These are phyloP conservation scores for Eupeodes latifasciatus DNA, from an alignment of 2,888 invertebrate species.

Conservation along the genomic window DNA sequence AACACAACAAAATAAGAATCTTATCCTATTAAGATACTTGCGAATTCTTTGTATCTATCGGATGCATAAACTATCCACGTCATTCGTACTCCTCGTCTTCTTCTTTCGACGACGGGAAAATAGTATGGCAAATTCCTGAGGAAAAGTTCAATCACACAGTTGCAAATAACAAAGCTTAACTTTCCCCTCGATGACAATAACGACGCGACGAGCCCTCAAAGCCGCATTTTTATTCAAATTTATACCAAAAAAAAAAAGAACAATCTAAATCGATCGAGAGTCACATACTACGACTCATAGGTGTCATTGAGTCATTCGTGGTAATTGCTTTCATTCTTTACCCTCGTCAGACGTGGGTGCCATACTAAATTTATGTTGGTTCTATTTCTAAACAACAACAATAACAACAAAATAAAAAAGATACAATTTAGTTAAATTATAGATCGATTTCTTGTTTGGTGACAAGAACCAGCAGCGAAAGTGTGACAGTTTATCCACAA, in stretches of 20 bases:
- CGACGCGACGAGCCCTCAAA: conserved; percentile 36
- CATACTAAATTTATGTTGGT: conserved; percentile 58
- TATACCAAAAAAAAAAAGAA: conserved; percentile 10
- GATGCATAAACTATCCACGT: conserved; percentile 69
- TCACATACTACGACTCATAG: conserved; percentile 15
- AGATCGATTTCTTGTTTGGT: conserved; percentile 43
- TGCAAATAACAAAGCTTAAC: conserved; percentile 20
- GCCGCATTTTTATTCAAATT: conserved; percentile 43
- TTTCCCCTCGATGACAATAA: conserved; percentile 44
- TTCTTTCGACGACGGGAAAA: background rate
- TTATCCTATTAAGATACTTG: conserved; percentile 44
- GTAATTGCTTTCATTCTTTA: conserved; percentile 27
- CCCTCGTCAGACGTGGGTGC: conserved; percentile 47
- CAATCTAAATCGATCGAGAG: conserved; percentile 41
- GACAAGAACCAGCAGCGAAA: conserved; percentile 66
- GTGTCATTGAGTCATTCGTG: conserved; percentile 44
- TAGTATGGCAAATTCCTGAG: conserved; percentile 23
- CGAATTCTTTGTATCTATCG: conserved; percentile 50
- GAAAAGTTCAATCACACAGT: conserved; percentile 21
- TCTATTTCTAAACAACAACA: conserved; percentile 12
- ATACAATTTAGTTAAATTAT: background rate
- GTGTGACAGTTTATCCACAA: conserved; percentile 71
- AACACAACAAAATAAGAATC: conserved; percentile 23
- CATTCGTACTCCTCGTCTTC: conserved; percentile 28
- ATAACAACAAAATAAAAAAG: background rate